These are phyloP conservation scores for Odontomachus brunneus DNA, from an alignment of 1,140 invertebrate genomes.

Conservation along the genomic window DNA sequence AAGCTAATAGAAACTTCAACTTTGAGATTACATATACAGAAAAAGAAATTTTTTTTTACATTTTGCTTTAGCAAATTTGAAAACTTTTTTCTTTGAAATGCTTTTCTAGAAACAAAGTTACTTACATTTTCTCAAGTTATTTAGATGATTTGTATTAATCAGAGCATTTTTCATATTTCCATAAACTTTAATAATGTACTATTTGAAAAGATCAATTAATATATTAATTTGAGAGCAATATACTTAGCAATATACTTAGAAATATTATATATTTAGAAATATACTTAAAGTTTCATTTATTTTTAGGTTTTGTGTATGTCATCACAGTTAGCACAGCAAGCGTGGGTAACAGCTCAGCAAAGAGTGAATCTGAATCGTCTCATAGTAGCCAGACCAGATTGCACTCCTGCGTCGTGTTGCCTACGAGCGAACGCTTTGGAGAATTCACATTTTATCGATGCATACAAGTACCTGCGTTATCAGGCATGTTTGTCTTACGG, in stretches of 20 bases:
- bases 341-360: slow-evolving; percentile 96
- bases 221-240: neutral
- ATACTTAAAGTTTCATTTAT: slow-evolving; percentile 16
- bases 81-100: too few relatives aligned
- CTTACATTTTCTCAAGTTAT: too few relatives aligned
- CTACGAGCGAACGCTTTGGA: slow-evolving; percentile 92
- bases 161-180: slow-evolving; percentile 10
- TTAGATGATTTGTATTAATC: too few relatives aligned
- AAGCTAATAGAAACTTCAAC: neutral
- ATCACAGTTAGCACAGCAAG: slow-evolving; percentile 90
- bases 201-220: neutral
- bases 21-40: neutral
- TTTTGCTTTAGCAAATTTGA: too few relatives aligned
- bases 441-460: slow-evolving; percentile 93
- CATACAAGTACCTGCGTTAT: slow-evolving; percentile 93
- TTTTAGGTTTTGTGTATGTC: slow-evolving; percentile 87
- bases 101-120: too few relatives aligned
- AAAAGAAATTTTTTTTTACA: too few relatives aligned
- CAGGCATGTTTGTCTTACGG: slow-evolving; percentile 92
- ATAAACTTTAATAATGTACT: neutral
- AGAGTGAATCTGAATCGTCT: slow-evolving; percentile 93
- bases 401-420: slow-evolving; percentile 91
- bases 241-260: too few relatives aligned
- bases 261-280: too few relatives aligned
- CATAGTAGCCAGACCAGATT: slow-evolving; percentile 90